These are phyloP conservation scores for Umimayanthus chanpuru DNA, from an alignment of 92 coral and sea anemone genomes.

Conservation along the genomic window DNA sequence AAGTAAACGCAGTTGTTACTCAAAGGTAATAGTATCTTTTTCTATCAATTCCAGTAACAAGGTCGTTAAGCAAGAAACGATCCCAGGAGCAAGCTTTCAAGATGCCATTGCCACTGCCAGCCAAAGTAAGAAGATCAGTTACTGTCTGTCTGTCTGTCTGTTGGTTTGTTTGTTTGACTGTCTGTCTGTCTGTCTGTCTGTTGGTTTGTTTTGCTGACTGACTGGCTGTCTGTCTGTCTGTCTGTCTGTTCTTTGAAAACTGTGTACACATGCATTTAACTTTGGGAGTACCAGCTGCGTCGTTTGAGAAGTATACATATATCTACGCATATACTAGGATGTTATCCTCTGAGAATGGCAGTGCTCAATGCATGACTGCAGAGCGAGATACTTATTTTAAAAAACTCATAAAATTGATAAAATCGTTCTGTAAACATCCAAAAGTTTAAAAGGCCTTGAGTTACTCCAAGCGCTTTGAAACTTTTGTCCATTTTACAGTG, in stretches of 20 bases:
- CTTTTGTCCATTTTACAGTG: too few species aligned
- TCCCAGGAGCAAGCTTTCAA: constrained; percentile 61
- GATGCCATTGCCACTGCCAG: constrained; percentile 68
- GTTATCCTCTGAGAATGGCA: too few species aligned
- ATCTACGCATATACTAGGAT: too few species aligned
- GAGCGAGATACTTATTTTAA: too few species aligned
- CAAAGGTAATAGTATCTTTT: neutral
- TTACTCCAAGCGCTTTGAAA: too few species aligned
- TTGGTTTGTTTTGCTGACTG: neutral
- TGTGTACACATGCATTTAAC: too few species aligned
- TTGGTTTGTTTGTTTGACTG: neutral
- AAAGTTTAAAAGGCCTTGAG: too few species aligned
- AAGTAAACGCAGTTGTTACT: neutral
- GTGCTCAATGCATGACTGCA: too few species aligned
- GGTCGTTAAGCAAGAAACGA: constrained; percentile 59
- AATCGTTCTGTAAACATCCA: too few species aligned
- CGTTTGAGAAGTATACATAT: too few species aligned
- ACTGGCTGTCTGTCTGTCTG: neutral
- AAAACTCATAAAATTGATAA: too few species aligned
- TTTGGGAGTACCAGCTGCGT: too few species aligned
- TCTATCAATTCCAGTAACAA: constrained; percentile 39
- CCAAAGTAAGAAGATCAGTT: constrained; percentile 37
- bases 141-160: neutral
- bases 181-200: constrained; percentile 30
- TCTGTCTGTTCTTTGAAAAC: constrained; percentile 1